Evolutionary conservation across 2,888 invertebrate genomes (phyloP).

Genomic region (Lomographa bimaculata): DNA sequence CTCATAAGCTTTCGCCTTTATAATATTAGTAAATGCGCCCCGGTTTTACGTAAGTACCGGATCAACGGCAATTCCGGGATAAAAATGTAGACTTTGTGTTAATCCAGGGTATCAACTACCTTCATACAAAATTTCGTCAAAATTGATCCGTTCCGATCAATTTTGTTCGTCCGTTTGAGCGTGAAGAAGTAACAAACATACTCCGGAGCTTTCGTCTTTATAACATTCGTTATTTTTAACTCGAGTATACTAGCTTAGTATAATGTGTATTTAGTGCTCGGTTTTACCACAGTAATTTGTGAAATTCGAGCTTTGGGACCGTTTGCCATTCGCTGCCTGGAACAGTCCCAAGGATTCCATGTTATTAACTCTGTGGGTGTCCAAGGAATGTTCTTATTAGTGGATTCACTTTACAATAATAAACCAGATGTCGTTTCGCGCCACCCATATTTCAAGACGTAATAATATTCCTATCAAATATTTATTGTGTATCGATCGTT

Average conservation of each 20-base stretch:
- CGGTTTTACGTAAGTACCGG: too few species aligned
- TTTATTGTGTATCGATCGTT: slow-evolving; percentile 14
- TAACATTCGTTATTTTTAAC: too few species aligned
- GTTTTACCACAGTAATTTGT: slow-evolving; percentile 43
- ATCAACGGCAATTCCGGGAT: too few species aligned
- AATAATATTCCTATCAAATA: slow-evolving; percentile 15
- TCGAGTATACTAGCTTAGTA: slow-evolving; percentile 41
- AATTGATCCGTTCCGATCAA: too few species aligned
- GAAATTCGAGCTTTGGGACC: slow-evolving; percentile 45
- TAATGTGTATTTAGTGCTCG: slow-evolving; percentile 36
- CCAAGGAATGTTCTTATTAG: slow-evolving; percentile 45
- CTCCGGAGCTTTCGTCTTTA: too few species aligned
- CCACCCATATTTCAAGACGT: slow-evolving; percentile 6
- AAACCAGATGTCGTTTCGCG: slow-evolving; percentile 27
- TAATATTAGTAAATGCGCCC: too few species aligned
- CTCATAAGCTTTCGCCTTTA: too few species aligned
- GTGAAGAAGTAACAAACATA: too few species aligned
- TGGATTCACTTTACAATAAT: slow-evolving; percentile 40
- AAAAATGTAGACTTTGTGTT: too few species aligned
- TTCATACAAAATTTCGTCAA: too few species aligned
- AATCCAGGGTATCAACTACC: too few species aligned
- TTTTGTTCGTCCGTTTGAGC: too few species aligned
- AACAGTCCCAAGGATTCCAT: slow-evolving; percentile 35
- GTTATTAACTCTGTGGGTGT: slow-evolving; percentile 40
- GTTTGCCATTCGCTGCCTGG: slow-evolving; percentile 35